Base-by-base conservation (phyloP, 2,113 vertebrate genomes). In the Marmota flaviventris region DNA sequence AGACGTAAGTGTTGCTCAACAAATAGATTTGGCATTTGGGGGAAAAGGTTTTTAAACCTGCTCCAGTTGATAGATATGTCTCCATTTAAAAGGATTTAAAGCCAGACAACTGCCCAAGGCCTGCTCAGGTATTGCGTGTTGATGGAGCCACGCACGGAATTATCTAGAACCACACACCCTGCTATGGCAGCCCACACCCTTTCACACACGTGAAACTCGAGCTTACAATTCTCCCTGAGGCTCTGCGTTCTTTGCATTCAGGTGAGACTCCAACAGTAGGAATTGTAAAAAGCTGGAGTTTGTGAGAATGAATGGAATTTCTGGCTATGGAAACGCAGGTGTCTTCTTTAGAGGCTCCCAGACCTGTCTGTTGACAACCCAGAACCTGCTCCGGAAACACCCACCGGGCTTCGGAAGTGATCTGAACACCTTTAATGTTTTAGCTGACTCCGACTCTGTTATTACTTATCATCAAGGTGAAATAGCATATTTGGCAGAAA, bases 401-500 rank as follows among this genome's bases (percentile, higher is more conserved):
- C 45, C 34, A 16, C 32, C 4, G 89, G 79, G 53, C 85, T 81
- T 81, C 69, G 70, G 75, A 69, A 12, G 42, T n/a, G 34, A 73
- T 72, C 72, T 77, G 37, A 56, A 29, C 56, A n/a, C 10, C 14
- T 70, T 39, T 77, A 34, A 6, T 65, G n/a, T 42, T 13, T 39
- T 45, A 61, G 29, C n/a, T 20, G 53, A 70, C 27, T 93, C n/a
- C n/a, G 16, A 67, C 77, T 34, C 20, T 56, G 14, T 91, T 11
- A 73, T 73, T 67, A 37, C 11, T n/a, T 84, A 48, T 58, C 61
- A 58, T 81, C 13, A 73, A 17, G 42, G 9, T 1, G 20, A 89
- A 89, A 51, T 96, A 96, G 82, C 96, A 37, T 89, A 20, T 98
- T 97, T 89, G 4, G 85, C 58, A 86, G 96, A 81, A 98, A 94